Percentiles rank a stretch among this genome's conserved stretches.
phyloP scores from a whole-genome alignment of 2,888 invertebrate genomes.

The Pheosia gnoma region DNA sequence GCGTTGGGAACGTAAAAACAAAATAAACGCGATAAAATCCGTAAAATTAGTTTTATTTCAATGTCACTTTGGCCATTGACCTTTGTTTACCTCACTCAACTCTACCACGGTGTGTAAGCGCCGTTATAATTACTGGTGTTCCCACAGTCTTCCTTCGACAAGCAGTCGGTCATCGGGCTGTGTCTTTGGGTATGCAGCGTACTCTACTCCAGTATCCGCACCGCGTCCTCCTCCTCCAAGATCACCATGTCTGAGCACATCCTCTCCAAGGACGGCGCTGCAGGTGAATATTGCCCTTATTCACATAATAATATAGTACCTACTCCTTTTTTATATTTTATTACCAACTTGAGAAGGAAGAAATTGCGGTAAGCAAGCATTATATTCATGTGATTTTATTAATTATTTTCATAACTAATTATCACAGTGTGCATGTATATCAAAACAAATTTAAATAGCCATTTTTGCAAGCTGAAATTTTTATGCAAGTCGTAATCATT shows the following conservation, averaged over 20 bases:
- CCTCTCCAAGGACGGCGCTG: constrained; percentile 88
- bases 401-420: neutral
- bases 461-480: too few relatives aligned
- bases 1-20: too few relatives aligned
- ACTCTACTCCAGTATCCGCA: constrained; percentile 97
- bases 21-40: too few relatives aligned
- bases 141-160: constrained; percentile 87
- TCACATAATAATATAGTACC: constrained; percentile 13
- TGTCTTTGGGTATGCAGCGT: constrained; percentile 97
- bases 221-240: constrained; percentile 96
- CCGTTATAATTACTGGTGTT: neutral
- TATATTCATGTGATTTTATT: neutral
- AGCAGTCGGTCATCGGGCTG: constrained; percentile 95
- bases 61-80: too few relatives aligned
- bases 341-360: neutral
- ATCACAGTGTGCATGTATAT: neutral
- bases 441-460: too few relatives aligned
- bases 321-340: constrained; percentile 5
- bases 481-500: too few relatives aligned
- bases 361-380: neutral
- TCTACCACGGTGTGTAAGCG: neutral
- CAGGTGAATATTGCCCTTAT: constrained; percentile 81
- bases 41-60: too few relatives aligned
- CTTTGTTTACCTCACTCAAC: too few relatives aligned
- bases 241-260: constrained; percentile 94